A percentile compares a stretch with the other conserved stretches of the same genome.
phyloP scores from a whole-genome alignment of 2,113 vertebrate species.

The Anas platyrhynchos region DNA sequence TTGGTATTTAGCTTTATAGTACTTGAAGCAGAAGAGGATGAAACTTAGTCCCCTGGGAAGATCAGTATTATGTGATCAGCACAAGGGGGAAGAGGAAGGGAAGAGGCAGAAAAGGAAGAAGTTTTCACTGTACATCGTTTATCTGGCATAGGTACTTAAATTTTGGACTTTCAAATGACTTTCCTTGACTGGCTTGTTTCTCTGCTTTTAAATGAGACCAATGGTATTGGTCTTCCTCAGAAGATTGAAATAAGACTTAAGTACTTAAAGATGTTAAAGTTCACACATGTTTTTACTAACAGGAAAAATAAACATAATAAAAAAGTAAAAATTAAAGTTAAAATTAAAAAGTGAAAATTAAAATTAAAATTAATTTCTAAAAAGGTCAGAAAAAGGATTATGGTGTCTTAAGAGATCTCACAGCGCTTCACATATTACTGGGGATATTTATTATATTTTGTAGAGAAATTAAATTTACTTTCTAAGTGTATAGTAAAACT shows the following conservation, averaged over 20 bases:
- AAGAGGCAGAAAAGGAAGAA: background rate
- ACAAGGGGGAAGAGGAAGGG: background rate
- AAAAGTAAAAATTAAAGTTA: too few relatives aligned
- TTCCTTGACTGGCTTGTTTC: too few relatives aligned
- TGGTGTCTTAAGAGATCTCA: background rate
- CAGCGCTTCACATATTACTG: background rate
- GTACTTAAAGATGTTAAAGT: background rate
- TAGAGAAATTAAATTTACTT: background rate
- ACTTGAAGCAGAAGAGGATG: background rate
- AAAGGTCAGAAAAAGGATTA: background rate
- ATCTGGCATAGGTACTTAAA: too few relatives aligned
- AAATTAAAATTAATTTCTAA: too few relatives aligned
- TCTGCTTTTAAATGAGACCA: background rate
- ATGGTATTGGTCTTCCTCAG: background rate
- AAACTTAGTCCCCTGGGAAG: background rate
- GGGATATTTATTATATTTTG: background rate
- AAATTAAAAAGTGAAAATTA: too few relatives aligned
- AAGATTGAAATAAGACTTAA: background rate
- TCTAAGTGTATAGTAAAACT: background rate
- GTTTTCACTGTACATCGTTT: background rate
- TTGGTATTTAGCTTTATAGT: background rate
- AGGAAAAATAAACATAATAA: background rate
- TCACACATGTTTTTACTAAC: rapidly evolving
- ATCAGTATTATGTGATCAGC: background rate
- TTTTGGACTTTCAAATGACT: too few relatives aligned